Percentiles rank a stretch among this genome's conserved stretches.
Evolutionary conservation across 1,140 invertebrate species (phyloP).

Genomic region (Sipha flava): DNA sequence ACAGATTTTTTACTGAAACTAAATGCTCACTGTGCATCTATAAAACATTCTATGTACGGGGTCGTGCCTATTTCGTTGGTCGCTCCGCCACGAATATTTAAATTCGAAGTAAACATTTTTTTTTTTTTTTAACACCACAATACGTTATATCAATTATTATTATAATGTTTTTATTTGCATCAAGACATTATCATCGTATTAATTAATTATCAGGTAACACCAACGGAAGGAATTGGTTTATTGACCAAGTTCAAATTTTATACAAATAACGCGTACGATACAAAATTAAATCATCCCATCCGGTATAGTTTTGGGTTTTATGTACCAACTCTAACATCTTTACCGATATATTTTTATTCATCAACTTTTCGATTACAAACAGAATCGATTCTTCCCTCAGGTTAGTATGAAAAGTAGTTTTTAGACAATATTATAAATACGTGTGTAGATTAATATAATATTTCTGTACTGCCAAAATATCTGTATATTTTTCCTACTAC

Average conservation of each 20-base stretch:
- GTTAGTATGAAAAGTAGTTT: no score
- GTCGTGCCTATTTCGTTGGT: neutral
- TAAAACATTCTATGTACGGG: neutral
- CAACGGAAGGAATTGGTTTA: slow-evolving; percentile 6
- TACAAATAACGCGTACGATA: neutral
- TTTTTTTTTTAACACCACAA: no score
- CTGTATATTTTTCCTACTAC: neutral
- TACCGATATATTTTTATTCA: slow-evolving; percentile 4
- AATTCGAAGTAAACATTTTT: slow-evolving; percentile 6
- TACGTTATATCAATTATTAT: no score
- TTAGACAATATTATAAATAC: no score
- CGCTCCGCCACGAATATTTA: neutral
- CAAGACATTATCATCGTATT: neutral
- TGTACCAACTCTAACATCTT: neutral
- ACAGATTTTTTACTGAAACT: neutral
- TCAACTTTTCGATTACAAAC: neutral
- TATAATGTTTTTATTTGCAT: no score
- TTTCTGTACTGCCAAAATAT: neutral
- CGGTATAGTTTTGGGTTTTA: slow-evolving; percentile 22
- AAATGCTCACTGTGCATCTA: neutral
- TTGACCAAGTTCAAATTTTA: slow-evolving; percentile 4
- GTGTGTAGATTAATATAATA: neutral
- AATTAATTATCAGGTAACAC: neutral
- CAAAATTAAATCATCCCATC: slow-evolving; percentile 18
- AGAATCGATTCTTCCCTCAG: neutral